Evolutionary conservation across 2,797 vertebrate genomes (phyloP), one percentile per base, ranked within the genome.

Genomic region (Cyclura pinguis): DNA sequence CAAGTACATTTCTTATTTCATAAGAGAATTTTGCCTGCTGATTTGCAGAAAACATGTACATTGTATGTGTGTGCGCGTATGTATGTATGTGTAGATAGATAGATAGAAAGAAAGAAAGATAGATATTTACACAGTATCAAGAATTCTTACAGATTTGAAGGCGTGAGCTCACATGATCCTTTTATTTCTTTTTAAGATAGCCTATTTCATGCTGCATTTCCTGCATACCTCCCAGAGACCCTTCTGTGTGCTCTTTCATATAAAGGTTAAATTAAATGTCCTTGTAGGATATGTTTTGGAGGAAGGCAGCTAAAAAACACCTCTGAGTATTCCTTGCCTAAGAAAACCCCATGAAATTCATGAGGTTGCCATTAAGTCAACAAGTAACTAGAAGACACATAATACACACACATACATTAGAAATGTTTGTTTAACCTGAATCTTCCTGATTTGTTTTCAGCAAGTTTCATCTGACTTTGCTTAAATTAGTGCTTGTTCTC

Each of bases 141-240:
- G 47, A 18, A 87, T 59, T 52, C 14, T 59, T 82, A 32, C 13
- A 55, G 55, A 38, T 87, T 29, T 27, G 50, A 77, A 29, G 27
- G 29, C 35, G 47, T n/a, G 69, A 47, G 12, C 38, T 89, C 55
- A 76, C 38, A 76, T 59, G 55, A 72, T 82, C 18, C n/a, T 74
- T 88, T 32, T 42, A 3, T 81, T 81, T 88, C 78, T 57, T 87
- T 32, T 29, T 77, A 35, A 32, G 42, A 2, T 55, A 32, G 62
- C 6, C 42, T 83, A 78, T 77, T 87, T 89, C 59, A 83, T 42
- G 27, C 59, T 55, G 7, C 59, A 87, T 84, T 91, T 83, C 69
- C 64, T 90, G 29, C 77, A 76, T 76, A n/a, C 35, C 73, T 50
- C 73, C 52, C 38, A 35, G 24, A n/a, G 42, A 6, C 2, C 50